Base-by-base conservation (phyloP, 2,797 vertebrate genomes). In the Ispidina lecontei region DNA sequence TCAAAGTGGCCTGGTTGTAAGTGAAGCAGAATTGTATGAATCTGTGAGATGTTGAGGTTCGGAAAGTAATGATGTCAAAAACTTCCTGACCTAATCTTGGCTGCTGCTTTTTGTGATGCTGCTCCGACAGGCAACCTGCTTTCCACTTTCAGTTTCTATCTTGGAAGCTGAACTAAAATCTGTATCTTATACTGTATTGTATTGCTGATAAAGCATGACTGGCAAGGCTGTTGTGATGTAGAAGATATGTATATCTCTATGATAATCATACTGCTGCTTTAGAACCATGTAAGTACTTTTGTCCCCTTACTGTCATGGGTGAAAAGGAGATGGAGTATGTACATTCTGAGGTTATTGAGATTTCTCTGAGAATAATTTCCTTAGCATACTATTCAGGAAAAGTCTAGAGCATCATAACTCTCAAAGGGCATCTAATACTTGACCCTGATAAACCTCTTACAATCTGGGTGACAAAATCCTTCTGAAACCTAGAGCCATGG, bases 21-120 rank as follows among this genome's bases (percentile, higher is more conserved):
- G 89, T 96, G 90, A 96, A 95, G 91, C 92, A 95, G 95, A 95
- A 92, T 91, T 91, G 76, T 94, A 64, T 84, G 60, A 93, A 87
- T 92, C 78, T 84, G 43, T 73, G 88, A 17, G 55, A 90, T 90
- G 56, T 62, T 90, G 1, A 93, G 80, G 89, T 85, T 94, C 87
- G 89, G 91, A 94, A 94, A 94, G 84, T 92, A 86, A 75, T 58
- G 46, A 35, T 54, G 14, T 84, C 47, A 54, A 68, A 88, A 90
- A 93, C 33, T 89, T 94, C 87, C 92, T 95, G 90, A 92, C 91
- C 90, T 95, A 69, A 70, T 83, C 51, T 89, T 94, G 81, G 92
- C 95, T 92, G 85, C 91, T 95, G 87, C 94, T 93, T 95, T 95
- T 84, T 89, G 74, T 70, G 68, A 93, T 90, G 89, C 91, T 94